Base-by-base conservation (phyloP, 2,888 invertebrate species). In the Eudemis profundana region DNA sequence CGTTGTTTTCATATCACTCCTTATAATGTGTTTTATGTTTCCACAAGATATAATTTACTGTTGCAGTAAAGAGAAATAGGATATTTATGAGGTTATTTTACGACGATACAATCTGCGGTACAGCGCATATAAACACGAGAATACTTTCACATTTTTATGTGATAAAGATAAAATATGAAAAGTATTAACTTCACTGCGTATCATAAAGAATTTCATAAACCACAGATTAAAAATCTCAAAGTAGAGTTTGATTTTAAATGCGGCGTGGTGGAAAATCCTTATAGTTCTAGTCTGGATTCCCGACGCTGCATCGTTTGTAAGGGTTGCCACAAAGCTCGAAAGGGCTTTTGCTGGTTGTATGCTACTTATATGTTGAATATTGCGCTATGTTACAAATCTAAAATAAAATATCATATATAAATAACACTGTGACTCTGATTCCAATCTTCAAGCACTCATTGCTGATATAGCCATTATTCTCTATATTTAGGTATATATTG, bases 191-290 rank as follows among this genome's bases (percentile, higher is more conserved):
- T 42, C 14, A 47, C 27, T 27, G 17, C 15, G 33, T 19, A 21
- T 21, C 29, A 29, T 15, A 56, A 56, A 54, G 33, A 63, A 57
- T 57, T 57, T 33, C 56, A 63, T 57, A 57, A 42, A 33, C 33
- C 15, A 23, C 17, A 23, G 49, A 63, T 63, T 63, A 62, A 63
- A 47, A 56, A 14, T 17, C 23, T 47, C 40, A 19, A 54, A 56
- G 42, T 56, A 40, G 56, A 63, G 56, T 42, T 56, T 42, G 49
- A 63, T 63, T 57, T 63, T 57, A 56, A 63, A 63, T 57, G 63
- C 56, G 33, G 23, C 57, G 40, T 40, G 29, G 42, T 15, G 40
- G 21, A 63, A 62, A 63, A 57, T 57, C 33, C 40, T 57, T 56
- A 57, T 57, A 49, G 63, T 57, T 57, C 42, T 57, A 49, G 56